Evolutionary conservation across 2,888 invertebrate species (phyloP).

Genomic region (Habrosyne pyritoides): DNA sequence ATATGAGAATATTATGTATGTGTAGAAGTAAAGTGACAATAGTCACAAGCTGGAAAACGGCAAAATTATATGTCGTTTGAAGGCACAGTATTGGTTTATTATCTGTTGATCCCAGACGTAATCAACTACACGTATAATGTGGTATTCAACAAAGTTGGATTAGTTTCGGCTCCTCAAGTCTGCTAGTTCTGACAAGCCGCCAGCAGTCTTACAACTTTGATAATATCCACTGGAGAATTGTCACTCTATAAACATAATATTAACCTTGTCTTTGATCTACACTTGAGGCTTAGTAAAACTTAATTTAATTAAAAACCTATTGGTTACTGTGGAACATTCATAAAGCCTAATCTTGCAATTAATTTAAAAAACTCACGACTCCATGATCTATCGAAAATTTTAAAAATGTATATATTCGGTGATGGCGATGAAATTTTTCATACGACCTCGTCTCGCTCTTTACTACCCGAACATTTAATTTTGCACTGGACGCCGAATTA

Average conservation of each 20-base stretch:
- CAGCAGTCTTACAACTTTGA: constrained; percentile 52
- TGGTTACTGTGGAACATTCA: background rate
- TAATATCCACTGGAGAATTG: constrained; percentile 51
- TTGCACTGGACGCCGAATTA: too few relatives aligned
- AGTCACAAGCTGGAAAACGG: background rate
- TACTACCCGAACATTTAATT: too few relatives aligned
- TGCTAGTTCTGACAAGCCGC: constrained; percentile 29
- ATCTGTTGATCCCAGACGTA: constrained; percentile 24
- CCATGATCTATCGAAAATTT: too few relatives aligned
- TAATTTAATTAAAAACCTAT: constrained; percentile 1
- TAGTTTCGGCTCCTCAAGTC: constrained; percentile 55
- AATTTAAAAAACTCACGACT: too few relatives aligned
- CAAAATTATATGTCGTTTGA: background rate
- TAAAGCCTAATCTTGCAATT: too few relatives aligned
- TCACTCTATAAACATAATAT: constrained; percentile 40
- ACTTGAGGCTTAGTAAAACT: background rate
- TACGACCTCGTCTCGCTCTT: too few relatives aligned
- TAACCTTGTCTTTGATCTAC: constrained; percentile 10
- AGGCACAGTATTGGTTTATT: background rate
- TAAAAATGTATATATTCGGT: too few relatives aligned
- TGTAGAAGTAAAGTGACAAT: background rate
- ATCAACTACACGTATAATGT: constrained; percentile 20
- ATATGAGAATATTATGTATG: too few relatives aligned
- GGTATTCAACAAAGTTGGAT: constrained; percentile 51
- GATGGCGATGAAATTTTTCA: too few relatives aligned